Evolutionary conservation across 1,140 invertebrate species (phyloP).

Genomic region (Leptinotarsa lineolata): DNA sequence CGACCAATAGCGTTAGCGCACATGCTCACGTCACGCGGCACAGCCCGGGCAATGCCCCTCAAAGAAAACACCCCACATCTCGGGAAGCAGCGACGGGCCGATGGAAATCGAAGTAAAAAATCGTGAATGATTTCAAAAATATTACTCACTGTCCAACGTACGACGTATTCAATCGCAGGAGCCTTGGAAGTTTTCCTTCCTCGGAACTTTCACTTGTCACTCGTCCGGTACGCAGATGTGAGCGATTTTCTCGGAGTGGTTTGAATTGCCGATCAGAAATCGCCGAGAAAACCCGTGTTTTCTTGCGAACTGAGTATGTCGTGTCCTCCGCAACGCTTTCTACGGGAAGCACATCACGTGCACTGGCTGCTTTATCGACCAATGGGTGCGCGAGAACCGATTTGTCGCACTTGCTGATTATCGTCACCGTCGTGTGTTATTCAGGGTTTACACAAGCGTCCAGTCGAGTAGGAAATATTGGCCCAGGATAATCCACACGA

Average conservation of each 20-base stretch:
- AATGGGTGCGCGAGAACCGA: slow-evolving; percentile 20
- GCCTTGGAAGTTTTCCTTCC: background rate
- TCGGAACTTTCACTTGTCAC: slow-evolving; percentile 17
- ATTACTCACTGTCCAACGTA: background rate
- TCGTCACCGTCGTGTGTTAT: slow-evolving; percentile 21
- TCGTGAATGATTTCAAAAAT: background rate
- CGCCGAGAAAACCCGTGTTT: background rate
- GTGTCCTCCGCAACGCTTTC: slow-evolving; percentile 22
- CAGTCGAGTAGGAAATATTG: background rate
- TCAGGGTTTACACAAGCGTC: slow-evolving; percentile 25
- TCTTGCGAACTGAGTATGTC: slow-evolving; percentile 7
- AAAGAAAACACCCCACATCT: slow-evolving; percentile 23
- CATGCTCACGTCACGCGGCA: slow-evolving; percentile 21
- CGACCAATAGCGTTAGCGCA: slow-evolving; percentile 29
- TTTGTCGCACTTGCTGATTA: slow-evolving; percentile 5
- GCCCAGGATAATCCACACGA: slow-evolving; percentile 2
- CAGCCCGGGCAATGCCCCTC: slow-evolving; percentile 24
- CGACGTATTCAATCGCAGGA: background rate
- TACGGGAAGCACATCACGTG: slow-evolving; percentile 23
- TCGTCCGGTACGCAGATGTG: background rate
- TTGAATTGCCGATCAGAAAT: background rate
- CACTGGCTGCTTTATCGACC: slow-evolving; percentile 27
- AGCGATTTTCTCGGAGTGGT: background rate
- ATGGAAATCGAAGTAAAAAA: background rate
- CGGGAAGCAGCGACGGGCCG: background rate